phyloP scores from a whole-genome alignment of 2,113 vertebrate species.

The Aix galericulata region DNA sequence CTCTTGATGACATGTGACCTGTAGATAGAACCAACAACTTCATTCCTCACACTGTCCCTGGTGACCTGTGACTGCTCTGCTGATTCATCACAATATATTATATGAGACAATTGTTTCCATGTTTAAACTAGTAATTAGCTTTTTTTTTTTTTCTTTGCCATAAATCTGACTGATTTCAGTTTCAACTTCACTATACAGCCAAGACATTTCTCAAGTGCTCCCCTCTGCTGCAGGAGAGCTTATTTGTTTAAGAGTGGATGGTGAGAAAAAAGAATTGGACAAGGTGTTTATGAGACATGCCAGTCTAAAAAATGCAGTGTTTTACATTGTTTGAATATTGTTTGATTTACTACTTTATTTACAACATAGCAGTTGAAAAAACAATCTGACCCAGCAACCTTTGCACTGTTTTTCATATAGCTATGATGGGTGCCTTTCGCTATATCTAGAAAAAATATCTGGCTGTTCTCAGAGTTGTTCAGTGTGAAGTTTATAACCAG shows the following conservation, averaged over 20 bases:
- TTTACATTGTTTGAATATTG: constrained; percentile 48
- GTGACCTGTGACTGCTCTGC: constrained; percentile 36
- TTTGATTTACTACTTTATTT: constrained; percentile 66
- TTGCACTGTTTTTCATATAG: constrained; percentile 1
- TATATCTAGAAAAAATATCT: not conserved
- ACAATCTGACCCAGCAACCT: constrained; percentile 34
- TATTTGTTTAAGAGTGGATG: not conserved
- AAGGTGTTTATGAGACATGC: constrained; percentile 44
- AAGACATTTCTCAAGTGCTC: constrained; percentile 18
- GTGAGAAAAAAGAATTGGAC: constrained; percentile 36
- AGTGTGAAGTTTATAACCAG: not conserved
- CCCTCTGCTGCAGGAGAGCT: not conserved
- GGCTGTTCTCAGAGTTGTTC: not conserved
- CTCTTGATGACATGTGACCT: not conserved
- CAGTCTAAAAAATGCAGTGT: constrained; percentile 19
- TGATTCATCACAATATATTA: constrained; percentile 57
- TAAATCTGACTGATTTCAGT: constrained; percentile 53
- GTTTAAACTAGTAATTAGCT: constrained; percentile 30
- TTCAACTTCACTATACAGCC: not conserved
- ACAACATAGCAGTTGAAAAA: constrained; percentile 39
- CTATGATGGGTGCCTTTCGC: not conserved
- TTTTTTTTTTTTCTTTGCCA: constrained; percentile 5
- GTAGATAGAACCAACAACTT: not conserved
- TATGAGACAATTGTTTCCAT: constrained; percentile 52
- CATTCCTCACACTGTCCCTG: not conserved